Evolutionary conservation across 2,797 vertebrate species (phyloP).

Genomic region (Sebastes reedi): DNA sequence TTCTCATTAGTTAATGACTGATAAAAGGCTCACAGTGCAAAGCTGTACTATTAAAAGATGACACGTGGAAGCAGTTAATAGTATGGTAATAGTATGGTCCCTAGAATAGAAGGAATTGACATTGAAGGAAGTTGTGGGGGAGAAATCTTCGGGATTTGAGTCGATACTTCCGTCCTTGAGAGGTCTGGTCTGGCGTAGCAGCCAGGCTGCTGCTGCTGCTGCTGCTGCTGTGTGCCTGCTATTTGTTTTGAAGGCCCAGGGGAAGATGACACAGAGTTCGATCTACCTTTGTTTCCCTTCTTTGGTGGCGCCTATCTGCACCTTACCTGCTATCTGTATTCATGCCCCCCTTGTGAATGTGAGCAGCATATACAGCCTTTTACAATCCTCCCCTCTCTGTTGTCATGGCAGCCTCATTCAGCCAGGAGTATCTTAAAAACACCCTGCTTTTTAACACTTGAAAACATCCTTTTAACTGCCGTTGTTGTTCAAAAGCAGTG

Average conservation of each 20-base stretch:
- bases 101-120: not conserved
- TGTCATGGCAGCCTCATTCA: conserved; percentile 28
- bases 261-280: conserved; percentile 15
- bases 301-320: not conserved
- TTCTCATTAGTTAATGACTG: not conserved
- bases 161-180: conserved; percentile 16
- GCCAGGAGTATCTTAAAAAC: conserved; percentile 6
- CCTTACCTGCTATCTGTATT: conserved; percentile 15
- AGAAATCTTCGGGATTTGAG: conserved; percentile 25
- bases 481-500: not conserved
- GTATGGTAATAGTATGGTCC: not conserved
- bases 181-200: not conserved
- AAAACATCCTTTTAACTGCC: not conserved
- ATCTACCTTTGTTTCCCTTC: conserved; percentile 13
- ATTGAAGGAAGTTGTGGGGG: conserved; percentile 29
- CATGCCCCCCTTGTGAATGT: conserved; percentile 7
- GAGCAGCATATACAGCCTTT: not conserved
- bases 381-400: not conserved
- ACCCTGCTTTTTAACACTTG: not conserved
- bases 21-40: not conserved
- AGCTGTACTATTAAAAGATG: not conserved
- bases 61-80: not conserved
- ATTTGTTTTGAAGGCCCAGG: conserved; percentile 40
- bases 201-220: not conserved
- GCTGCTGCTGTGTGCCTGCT: not conserved